Evolutionary conservation across 2,113 vertebrate genomes (phyloP).

Genomic region (Morone chrysops): DNA sequence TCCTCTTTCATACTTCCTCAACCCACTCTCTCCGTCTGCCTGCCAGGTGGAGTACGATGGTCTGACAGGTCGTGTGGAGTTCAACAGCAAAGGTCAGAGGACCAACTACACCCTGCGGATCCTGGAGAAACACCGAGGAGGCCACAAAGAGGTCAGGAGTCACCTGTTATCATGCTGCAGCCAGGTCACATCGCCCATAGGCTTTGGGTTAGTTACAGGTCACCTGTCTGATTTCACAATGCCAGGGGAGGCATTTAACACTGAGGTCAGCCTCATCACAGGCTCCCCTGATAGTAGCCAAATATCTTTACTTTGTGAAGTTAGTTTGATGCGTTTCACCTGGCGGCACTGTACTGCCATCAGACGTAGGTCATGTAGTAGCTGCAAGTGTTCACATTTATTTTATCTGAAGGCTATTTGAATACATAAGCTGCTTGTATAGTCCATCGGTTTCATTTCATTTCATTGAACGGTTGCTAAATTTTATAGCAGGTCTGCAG

Average conservation of each 20-base stretch:
- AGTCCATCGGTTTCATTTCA: slow-evolving; percentile 5
- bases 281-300: slow-evolving; percentile 12
- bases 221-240: slow-evolving; percentile 50
- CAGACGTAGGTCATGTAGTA: slow-evolving; percentile 17
- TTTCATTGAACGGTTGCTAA: background rate
- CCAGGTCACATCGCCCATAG: slow-evolving; percentile 45
- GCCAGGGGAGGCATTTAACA: slow-evolving; percentile 48
- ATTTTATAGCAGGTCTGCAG: background rate
- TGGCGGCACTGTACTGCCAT: background rate
- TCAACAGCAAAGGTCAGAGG: slow-evolving; percentile 96
- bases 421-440: slow-evolving; percentile 4
- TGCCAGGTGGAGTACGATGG: slow-evolving; percentile 95
- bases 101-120: slow-evolving; percentile 94
- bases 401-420: slow-evolving; percentile 13
- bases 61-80: slow-evolving; percentile 92
- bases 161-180: slow-evolving; percentile 54
- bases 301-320: slow-evolving; percentile 25
- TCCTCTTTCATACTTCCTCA: slow-evolving; percentile 23
- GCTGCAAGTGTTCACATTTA: slow-evolving; percentile 19
- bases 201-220: slow-evolving; percentile 55
- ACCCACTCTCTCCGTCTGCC: slow-evolving; percentile 19
- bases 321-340: slow-evolving; percentile 19
- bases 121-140: slow-evolving; percentile 90
- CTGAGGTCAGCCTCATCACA: slow-evolving; percentile 46
- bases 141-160: slow-evolving; percentile 90